phyloP scores from a whole-genome alignment of 2,888 invertebrate genomes.

The Chalcis sispes region DNA sequence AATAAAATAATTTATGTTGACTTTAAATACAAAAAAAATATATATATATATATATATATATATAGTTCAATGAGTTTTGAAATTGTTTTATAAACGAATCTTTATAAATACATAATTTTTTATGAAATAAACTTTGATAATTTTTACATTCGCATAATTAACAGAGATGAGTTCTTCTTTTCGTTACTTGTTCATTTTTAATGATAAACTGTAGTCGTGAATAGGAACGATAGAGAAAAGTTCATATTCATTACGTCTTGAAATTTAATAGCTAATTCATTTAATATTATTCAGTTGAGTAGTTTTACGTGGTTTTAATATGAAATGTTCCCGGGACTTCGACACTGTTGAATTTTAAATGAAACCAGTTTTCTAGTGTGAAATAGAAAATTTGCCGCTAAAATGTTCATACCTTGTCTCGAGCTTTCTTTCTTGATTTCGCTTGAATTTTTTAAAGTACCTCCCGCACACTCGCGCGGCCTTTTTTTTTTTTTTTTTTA shows the following conservation, averaged over 20 bases:
- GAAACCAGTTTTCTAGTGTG: conserved; percentile 14
- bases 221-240: no score
- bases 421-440: conserved; percentile 35
- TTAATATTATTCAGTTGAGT: conserved; percentile 14
- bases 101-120: no score
- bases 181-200: no score
- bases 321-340: conserved; percentile 22
- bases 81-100: no score
- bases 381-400: conserved; percentile 18
- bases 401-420: conserved; percentile 35
- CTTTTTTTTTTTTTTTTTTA: not conserved
- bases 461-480: not conserved
- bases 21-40: no score
- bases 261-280: conserved; percentile 33
- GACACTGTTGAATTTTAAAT: conserved; percentile 27
- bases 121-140: no score
- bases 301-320: conserved; percentile 28
- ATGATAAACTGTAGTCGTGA: no score
- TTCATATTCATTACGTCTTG: not conserved
- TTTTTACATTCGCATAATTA: no score
- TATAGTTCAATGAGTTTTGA: no score
- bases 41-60: no score
- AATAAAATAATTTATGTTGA: no score
- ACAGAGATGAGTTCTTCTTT: no score
- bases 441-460: conserved; percentile 40